Evolutionary conservation across 2,113 vertebrate species (phyloP).

Genomic region (Thamnaconus septentrionalis): DNA sequence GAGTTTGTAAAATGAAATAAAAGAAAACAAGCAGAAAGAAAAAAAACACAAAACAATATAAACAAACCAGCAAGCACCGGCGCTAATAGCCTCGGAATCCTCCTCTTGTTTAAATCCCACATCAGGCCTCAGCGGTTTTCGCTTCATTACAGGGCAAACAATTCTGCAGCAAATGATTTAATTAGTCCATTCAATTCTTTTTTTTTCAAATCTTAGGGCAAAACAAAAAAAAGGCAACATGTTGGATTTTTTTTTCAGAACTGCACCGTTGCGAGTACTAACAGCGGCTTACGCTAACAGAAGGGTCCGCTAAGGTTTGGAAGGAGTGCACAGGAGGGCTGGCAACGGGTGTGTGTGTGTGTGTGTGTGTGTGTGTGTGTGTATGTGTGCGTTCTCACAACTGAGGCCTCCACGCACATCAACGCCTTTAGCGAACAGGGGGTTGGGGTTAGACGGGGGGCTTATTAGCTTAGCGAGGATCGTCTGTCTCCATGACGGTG

Average conservation of each 20-base stretch:
- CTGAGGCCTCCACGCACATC: conserved; percentile 23
- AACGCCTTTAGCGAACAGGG: too few species aligned
- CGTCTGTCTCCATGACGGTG: too few species aligned
- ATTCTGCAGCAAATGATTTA: conserved; percentile 34
- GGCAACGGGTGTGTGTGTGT: too few species aligned
- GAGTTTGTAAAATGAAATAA: not conserved
- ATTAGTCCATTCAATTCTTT: conserved; percentile 48
- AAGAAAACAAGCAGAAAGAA: not conserved
- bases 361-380: too few species aligned
- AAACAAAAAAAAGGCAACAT: conserved; percentile 32
- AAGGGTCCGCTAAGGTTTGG: conserved; percentile 24
- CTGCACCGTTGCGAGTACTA: conserved; percentile 40
- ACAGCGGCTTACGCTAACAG: conserved; percentile 43
- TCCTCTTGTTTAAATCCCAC: conserved; percentile 35
- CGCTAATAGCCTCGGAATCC: conserved; percentile 29
- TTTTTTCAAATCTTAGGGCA: conserved; percentile 24
- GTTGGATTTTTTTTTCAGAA: conserved; percentile 17
- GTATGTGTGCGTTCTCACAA: conserved; percentile 31
- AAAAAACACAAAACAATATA: not conserved
- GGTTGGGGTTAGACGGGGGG: too few species aligned
- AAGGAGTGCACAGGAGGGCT: conserved; percentile 53
- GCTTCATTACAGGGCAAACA: conserved; percentile 34
- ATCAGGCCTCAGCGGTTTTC: conserved; percentile 15
- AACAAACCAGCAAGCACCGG: conserved; percentile 13
- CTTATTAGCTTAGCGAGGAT: too few species aligned